Conservation (phyloP, 1,140 invertebrate genomes). For the Formica selysi region DNA sequence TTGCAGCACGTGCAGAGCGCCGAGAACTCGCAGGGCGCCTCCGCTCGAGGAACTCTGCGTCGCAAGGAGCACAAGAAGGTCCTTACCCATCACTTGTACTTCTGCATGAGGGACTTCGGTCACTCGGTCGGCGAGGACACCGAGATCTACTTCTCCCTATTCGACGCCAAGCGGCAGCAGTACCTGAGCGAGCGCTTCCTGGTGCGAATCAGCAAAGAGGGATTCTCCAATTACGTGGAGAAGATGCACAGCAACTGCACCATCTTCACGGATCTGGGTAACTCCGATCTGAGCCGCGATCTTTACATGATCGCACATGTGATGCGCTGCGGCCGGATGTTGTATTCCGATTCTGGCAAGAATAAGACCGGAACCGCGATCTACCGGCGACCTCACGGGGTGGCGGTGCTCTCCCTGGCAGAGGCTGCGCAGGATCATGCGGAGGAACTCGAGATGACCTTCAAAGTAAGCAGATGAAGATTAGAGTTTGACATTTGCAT, state of each 20-base stretch:
- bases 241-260: constrained; percentile 95
- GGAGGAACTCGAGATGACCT: constrained; percentile 90
- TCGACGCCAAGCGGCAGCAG: constrained; percentile 91
- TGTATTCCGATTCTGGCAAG: constrained; percentile 93
- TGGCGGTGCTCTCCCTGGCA: constrained; percentile 91
- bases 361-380: constrained; percentile 88
- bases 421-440: constrained; percentile 89
- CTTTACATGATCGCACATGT: constrained; percentile 95
- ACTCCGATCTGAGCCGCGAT: constrained; percentile 93
- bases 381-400: constrained; percentile 93
- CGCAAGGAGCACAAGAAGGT: constrained; percentile 90
- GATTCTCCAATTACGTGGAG: constrained; percentile 95
- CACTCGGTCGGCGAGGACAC: constrained; percentile 95
- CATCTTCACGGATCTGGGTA: constrained; percentile 94
- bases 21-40: constrained; percentile 92
- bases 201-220: constrained; percentile 95
- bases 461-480: constrained; percentile 85
- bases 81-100: constrained; percentile 93
- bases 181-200: constrained; percentile 95
- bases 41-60: constrained; percentile 91
- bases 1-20: constrained; percentile 92
- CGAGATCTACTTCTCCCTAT: constrained; percentile 95
- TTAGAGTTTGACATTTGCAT: neutral
- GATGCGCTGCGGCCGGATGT: constrained; percentile 94
- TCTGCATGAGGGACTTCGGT: constrained; percentile 95